Base-by-base conservation (phyloP, 1,140 invertebrate species). In the Cephus cinctus region DNA sequence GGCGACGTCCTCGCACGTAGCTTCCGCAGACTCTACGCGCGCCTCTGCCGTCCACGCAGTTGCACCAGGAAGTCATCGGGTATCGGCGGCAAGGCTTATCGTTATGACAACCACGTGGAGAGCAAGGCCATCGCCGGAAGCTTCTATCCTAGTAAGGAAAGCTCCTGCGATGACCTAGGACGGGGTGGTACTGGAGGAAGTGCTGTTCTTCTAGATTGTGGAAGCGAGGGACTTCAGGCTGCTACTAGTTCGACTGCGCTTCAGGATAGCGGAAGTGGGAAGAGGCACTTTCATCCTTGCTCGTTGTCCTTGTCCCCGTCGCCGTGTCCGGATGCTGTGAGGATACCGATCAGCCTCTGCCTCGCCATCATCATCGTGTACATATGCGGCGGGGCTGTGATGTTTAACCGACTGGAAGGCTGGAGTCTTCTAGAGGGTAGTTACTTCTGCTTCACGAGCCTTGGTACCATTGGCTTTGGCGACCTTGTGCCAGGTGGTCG, bases 361-460 rank as follows among this genome's bases (percentile, higher is more conserved):
- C 80, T 98, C 61, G 77, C 92, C 32, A 88, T 98, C 11, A 88
- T 98, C 54, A 77, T 93, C 12, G 81, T 87, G 39, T 98, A 98
- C 75, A 87, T 98, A 63, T 88, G 88, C 50, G 85, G 90, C 16
- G 96, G 96, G 1, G 92, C 95, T 0, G 80, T 94, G 43, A 80
- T 98, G 38, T 98, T 98, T 73, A 85, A 90, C 65, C 88, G 89
- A 67, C 81, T 90, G 16, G 88, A 90, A 80, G 91, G 87, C 34
- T 98, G 95, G 95, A 88, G 84, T 19, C 82, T 93, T 18, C 77
- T 98, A 11, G 95, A 98, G 64, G 92, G 92, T 16, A 64, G 71
- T 22, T 98, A 95, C 73, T 98, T 97, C 71, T 96, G 94, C 65
- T 97, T 96, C 77, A 92, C 94, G 15, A 94, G 91, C 43, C 77